A percentile compares a stretch with the other conserved stretches of the same genome.
Conservation (phyloP, 2,888 invertebrate species). For the Drosophila prostipennis region DNA sequence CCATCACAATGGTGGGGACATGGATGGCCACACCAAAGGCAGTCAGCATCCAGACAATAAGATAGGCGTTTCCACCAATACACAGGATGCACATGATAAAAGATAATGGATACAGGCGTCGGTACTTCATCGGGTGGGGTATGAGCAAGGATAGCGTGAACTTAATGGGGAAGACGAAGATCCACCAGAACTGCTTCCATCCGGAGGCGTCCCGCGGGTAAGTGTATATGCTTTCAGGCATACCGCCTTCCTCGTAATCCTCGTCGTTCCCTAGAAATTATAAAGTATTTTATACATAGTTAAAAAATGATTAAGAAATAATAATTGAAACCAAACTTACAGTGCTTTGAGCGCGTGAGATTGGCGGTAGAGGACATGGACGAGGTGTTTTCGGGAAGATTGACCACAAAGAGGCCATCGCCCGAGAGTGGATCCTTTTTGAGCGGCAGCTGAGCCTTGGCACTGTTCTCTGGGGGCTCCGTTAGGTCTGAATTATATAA, state of each 20-base stretch:
- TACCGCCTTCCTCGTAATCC: constrained; percentile 53
- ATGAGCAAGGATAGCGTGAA: constrained; percentile 88
- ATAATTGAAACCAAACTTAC: constrained; percentile 61
- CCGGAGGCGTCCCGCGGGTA: constrained; percentile 83
- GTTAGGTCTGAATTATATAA: constrained; percentile 81
- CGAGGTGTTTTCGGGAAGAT: constrained; percentile 80
- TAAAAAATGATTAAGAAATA: too few relatives aligned
- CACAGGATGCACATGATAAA: constrained; percentile 94
- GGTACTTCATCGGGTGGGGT: constrained; percentile 88
- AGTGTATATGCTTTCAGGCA: constrained; percentile 83
- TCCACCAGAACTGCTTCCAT: constrained; percentile 86
- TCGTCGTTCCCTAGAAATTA: constrained; percentile 69
- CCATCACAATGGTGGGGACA: constrained; percentile 95
- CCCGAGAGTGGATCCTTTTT: constrained; percentile 82
- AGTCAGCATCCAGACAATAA: constrained; percentile 96
- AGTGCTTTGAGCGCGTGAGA: constrained; percentile 79
- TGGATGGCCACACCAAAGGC: constrained; percentile 91
- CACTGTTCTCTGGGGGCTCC: constrained; percentile 83
- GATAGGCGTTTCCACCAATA: constrained; percentile 93
- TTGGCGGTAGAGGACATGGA: constrained; percentile 81
- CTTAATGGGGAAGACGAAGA: constrained; percentile 90
- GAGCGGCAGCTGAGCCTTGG: constrained; percentile 82
- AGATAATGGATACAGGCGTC: constrained; percentile 89
- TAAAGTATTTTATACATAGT: neutral
- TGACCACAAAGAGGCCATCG: constrained; percentile 82